Base-by-base conservation (phyloP, 2,113 vertebrate genomes). In the Eclectus roratus region DNA sequence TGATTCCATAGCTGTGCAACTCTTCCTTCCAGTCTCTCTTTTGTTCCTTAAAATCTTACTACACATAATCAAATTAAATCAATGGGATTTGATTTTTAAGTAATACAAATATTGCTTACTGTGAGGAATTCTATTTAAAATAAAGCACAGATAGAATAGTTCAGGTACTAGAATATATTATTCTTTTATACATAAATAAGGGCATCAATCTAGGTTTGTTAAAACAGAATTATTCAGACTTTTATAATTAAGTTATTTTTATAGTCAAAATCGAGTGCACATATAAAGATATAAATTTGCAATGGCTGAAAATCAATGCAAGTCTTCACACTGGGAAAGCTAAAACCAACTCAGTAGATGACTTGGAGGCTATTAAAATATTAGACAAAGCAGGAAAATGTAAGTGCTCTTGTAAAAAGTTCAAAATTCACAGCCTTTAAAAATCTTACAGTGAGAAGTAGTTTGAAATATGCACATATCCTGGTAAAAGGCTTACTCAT, bases 231-330 rank as follows among this genome's bases (percentile, higher is more conserved):
- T 91, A 93, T 90, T 96, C 91, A 92, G 79, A 68, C 55, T 44
- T 86, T 71, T 56, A 88, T 64, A 94, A 95, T 86, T 73, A 82
- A 94, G 25, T 91, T 93, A 93, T 72, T 93, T 80, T 85, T 91
- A 88, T 33, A 84, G 79, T 79, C 77, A 69, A 89, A 88, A 35
- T 74, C 72, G 61, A 84, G 47, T 28, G 46, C 24, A 80, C 20
- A 60, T 80, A 80, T 47, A 94, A 80, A 96, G 27, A 58, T 52
- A 93, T 50, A 85, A 43, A 96, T 94, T 63, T 88, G 18, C 52
- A 83, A 55, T 41, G 76, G 55, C 76, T 94, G 72, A 91, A 97
- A 96, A 95, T 95, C 96, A 90, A 74, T 91, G 64, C 28, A 90
- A 55, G 47, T 50, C 50, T 90, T 83, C 52, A 78, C 68, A 91